Percentiles rank a stretch among this genome's conserved stretches.
Conservation (phyloP, 2,113 vertebrate genomes). For the Pachyramphus minor region DNA sequence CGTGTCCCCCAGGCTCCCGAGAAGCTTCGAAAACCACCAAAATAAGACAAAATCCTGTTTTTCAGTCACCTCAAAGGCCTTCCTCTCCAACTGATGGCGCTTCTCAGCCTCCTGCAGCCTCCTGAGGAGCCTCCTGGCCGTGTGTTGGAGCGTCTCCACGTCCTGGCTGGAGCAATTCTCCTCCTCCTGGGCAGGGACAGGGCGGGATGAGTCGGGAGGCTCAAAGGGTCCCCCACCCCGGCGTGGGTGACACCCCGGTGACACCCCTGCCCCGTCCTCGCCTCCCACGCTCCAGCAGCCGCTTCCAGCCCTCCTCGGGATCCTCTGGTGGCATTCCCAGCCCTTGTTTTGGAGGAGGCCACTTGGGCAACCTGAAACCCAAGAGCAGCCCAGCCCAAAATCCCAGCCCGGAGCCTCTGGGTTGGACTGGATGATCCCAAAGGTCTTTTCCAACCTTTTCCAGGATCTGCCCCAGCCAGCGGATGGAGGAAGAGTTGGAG, state of each 20-base stretch:
- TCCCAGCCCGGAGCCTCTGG: not conserved
- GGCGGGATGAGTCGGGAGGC: not conserved
- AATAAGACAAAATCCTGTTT: not conserved
- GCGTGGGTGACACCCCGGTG: not conserved
- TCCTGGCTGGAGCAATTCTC: conserved; percentile 64
- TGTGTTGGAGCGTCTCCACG: conserved; percentile 78
- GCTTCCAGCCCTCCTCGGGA: not conserved
- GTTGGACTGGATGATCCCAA: not conserved
- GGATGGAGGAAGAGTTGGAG: not conserved
- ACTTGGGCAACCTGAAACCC: conserved; percentile 9
- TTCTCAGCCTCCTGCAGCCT: conserved; percentile 83
- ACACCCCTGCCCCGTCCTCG: not conserved
- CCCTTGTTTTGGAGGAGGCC: not conserved
- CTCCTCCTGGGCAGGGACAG: conserved; percentile 11
- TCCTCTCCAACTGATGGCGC: conserved; percentile 80
- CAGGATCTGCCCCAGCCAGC: too few species aligned
- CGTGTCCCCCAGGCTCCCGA: not conserved
- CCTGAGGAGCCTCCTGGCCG: conserved; percentile 76
- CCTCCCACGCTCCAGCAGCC: not conserved
- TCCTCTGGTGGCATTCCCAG: not conserved
- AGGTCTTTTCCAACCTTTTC: not conserved
- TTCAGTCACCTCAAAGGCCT: conserved; percentile 79
- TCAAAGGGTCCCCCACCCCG: not conserved
- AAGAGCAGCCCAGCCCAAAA: not conserved
- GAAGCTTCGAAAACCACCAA: not conserved